Base-by-base conservation (phyloP, 2,888 invertebrate genomes). In the Sesia bembeciformis region DNA sequence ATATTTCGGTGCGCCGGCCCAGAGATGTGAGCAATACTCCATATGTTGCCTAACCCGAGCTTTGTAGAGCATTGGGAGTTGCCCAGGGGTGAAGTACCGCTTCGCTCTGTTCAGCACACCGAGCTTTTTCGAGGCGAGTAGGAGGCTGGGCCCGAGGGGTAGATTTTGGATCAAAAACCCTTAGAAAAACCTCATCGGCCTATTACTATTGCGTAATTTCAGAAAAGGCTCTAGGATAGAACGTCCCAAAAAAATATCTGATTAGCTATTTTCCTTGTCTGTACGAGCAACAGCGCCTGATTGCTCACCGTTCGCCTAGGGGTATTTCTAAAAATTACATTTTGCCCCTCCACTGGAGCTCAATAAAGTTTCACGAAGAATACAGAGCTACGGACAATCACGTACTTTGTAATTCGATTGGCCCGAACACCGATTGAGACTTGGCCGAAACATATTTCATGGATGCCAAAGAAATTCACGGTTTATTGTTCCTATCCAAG, bases 391-490 rank as follows among this genome's bases (percentile, higher is more conserved):
- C 67, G 71, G 72, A 72, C 72, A 74, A 78, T 82, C 86, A 86
- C 85, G 85, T 84, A 78, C 68, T 73, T 73, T 73, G 77, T 88
- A 86, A 88, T 85, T 84, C 80, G 78, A 87, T 88, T 86, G 80
- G 62, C 65, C 70, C 67, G 74, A 70, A 72, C 76, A 77, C 70
- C 82, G 78, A 85, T 84, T 84, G 82, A 74, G 77, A 81, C 68
- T 82, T 80, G 82, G 81, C 82, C 72, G 70, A 78, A 78, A 79
- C 74, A 81, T 81, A 80, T 84, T 85, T 83, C 77, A 78, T 70
- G 72, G 74, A 74, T 74, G 79, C 78, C 78, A 78, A 78, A 63
- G 74, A 76, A 78, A 81, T 71, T 75, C 67, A 68, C 65, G 65
- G 62, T 69, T 76, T 77, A 70, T 74, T 73, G 65, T 52, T 40